Conservation (phyloP, 1,140 invertebrate species). For the Stenopsyche tienmushanensis region DNA sequence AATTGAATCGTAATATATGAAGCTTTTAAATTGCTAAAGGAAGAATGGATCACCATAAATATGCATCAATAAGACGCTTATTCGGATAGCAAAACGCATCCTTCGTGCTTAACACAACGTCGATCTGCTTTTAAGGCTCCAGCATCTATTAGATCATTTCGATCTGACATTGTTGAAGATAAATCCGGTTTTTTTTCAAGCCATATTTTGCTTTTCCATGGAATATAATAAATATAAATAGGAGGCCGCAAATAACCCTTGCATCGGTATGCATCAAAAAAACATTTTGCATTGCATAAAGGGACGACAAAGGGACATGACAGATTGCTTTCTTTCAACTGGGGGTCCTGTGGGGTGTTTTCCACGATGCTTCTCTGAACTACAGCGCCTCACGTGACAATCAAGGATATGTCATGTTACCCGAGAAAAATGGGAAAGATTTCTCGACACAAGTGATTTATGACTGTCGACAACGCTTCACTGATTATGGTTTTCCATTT, state of each 20-base stretch:
- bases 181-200: too few relatives aligned
- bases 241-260: slow-evolving; percentile 11
- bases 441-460: slow-evolving; percentile 22
- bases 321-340: slow-evolving; percentile 30
- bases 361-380: not conserved
- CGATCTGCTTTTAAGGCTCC: too few relatives aligned
- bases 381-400: slow-evolving; percentile 26
- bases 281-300: slow-evolving; percentile 25
- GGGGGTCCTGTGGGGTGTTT: slow-evolving; percentile 19
- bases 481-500: slow-evolving; percentile 23
- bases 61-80: too few relatives aligned
- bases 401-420: slow-evolving; percentile 28
- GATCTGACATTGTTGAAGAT: too few relatives aligned
- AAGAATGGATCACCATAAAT: too few relatives aligned
- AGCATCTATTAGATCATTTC: too few relatives aligned
- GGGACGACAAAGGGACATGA: slow-evolving; percentile 30
- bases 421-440: slow-evolving; percentile 25
- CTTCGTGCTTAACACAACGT: too few relatives aligned
- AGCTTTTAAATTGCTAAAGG: too few relatives aligned
- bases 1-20: too few relatives aligned
- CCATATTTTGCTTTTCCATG: not conserved
- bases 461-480: slow-evolving; percentile 21
- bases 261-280: slow-evolving; percentile 18
- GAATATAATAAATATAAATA: not conserved
- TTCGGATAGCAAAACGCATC: too few relatives aligned